Percentiles rank a stretch among this genome's conserved stretches.
phyloP scores from a whole-genome alignment of 2,113 vertebrate species.

The Platysternon megacephalum region DNA sequence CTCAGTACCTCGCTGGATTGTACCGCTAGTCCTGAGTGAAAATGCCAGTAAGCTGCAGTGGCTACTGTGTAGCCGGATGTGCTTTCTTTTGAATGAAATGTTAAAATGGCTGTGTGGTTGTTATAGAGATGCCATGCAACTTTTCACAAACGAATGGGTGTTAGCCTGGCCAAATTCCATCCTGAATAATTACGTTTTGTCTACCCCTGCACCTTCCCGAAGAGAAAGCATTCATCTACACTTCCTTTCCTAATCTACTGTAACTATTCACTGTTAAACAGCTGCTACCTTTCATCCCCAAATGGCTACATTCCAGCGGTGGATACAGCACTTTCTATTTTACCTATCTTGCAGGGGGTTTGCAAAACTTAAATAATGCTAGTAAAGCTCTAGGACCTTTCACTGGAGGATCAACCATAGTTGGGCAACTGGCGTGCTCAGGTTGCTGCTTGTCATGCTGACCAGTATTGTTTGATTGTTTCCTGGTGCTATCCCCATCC shows the following conservation, averaged over 20 bases:
- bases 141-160: neutral
- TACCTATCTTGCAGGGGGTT: rapidly evolving
- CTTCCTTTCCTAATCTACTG: neutral
- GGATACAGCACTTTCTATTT: neutral
- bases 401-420: rapidly evolving
- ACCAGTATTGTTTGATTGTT: neutral
- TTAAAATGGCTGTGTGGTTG: neutral
- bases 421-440: rapidly evolving
- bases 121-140: neutral
- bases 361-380: neutral
- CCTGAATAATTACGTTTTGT: neutral
- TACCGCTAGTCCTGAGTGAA: neutral
- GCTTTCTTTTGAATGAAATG: neutral
- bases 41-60: rapidly evolving
- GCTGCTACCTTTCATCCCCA: neutral
- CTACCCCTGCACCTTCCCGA: neutral
- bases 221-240: neutral
- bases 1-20: neutral
- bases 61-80: rapidly evolving
- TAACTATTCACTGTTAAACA: neutral
- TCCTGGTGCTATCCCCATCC: neutral
- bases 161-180: neutral
- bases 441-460: neutral
- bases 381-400: neutral
- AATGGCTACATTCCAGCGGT: neutral